A percentile compares a stretch with the other conserved stretches of the same genome.
These are phyloP conservation scores for Trachelus stipa DNA, from an alignment of 2,888 invertebrate genomes.

Conservation along the genomic window DNA sequence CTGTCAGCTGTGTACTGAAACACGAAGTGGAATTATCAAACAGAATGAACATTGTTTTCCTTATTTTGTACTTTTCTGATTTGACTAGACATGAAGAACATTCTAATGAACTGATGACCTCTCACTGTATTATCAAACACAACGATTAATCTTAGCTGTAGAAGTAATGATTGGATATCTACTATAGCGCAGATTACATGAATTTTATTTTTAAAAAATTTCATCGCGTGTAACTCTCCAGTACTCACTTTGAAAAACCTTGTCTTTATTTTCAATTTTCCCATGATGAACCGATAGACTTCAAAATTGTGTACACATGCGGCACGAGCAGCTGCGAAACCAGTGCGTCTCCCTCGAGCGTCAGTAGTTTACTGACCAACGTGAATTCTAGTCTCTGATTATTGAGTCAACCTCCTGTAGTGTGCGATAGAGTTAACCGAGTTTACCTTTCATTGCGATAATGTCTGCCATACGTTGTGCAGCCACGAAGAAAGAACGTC, in stretches of 20 bases:
- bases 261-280: slow-evolving; percentile 36
- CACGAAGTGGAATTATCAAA: not conserved
- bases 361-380: not conserved
- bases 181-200: not conserved
- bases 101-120: not conserved
- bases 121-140: not conserved
- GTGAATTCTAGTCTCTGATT: not conserved
- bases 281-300: slow-evolving; percentile 25
- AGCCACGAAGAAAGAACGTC: slow-evolving; percentile 1
- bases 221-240: not conserved
- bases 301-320: not conserved
- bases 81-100: not conserved
- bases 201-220: not conserved
- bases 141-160: not conserved
- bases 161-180: not conserved
- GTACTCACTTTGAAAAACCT: slow-evolving; percentile 35
- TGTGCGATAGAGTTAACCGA: not conserved
- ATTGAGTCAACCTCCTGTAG: slow-evolving; percentile 13
- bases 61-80: not conserved
- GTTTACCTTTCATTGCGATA: slow-evolving; percentile 9
- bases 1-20: not conserved
- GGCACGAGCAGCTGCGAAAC: not conserved
- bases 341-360: slow-evolving; percentile 4
- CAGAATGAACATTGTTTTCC: not conserved
- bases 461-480: not conserved